Conservation (phyloP, 2,888 invertebrate genomes). For the Drosophila leonis region DNA sequence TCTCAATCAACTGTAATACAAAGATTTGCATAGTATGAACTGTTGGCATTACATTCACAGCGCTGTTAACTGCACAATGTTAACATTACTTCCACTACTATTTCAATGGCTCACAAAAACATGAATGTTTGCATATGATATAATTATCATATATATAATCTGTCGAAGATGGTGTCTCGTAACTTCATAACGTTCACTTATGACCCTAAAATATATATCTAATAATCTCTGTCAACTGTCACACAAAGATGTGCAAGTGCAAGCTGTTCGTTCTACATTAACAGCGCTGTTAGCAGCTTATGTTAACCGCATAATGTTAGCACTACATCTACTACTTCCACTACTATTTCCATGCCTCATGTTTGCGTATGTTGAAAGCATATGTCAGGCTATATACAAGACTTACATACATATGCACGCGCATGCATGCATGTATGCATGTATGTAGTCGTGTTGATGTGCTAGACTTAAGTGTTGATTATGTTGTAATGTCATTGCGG, state of each 20-base stretch:
- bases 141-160: too few species aligned
- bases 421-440: not conserved
- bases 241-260: too few species aligned
- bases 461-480: constrained; percentile 29
- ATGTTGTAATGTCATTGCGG: constrained; percentile 5
- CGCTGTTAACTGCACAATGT: not conserved
- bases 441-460: constrained; percentile 2
- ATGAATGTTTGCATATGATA: not conserved
- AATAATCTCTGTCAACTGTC: too few species aligned
- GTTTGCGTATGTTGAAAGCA: not conserved
- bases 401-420: too few species aligned
- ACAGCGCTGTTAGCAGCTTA: not conserved
- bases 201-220: too few species aligned
- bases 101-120: not conserved
- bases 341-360: not conserved
- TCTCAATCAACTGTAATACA: too few species aligned
- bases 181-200: too few species aligned
- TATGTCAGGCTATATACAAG: not conserved
- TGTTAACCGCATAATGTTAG: not conserved
- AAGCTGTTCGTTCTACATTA: not conserved
- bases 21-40: not conserved
- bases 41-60: not conserved
- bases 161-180: too few species aligned
- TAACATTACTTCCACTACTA: not conserved
- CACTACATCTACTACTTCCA: too few species aligned